phyloP scores from a whole-genome alignment of 2,113 vertebrate genomes.

The Microcebus tavaratra region DNA sequence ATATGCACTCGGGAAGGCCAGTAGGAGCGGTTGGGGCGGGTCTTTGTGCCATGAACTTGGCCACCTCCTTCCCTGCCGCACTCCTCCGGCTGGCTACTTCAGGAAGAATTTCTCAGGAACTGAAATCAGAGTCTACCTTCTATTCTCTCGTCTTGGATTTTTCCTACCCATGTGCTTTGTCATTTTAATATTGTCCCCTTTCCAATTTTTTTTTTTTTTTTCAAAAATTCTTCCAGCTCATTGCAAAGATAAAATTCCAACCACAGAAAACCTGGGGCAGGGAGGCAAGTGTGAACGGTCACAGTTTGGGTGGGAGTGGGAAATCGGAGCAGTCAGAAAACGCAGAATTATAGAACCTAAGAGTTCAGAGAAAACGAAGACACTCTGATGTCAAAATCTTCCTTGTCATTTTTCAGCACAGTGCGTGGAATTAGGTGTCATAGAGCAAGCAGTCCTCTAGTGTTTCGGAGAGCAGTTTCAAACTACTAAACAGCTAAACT shows the following conservation, averaged over 20 bases:
- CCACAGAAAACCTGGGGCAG: not conserved
- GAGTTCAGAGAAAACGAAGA: not conserved
- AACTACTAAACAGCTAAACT: not conserved
- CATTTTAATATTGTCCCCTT: not conserved
- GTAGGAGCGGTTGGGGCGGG: too few relatives aligned
- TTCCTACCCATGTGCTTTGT: not conserved
- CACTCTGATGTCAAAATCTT: not conserved
- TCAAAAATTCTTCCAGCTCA: not conserved
- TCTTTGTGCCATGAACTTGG: not conserved
- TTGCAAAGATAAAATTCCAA: not conserved
- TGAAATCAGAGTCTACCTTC: not conserved
- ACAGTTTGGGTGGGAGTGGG: not conserved
- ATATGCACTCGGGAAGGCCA: not conserved
- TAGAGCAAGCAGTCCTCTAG: not conserved
- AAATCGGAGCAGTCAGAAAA: not conserved
- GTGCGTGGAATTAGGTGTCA: not conserved
- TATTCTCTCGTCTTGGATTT: not conserved
- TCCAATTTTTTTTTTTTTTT: not conserved
- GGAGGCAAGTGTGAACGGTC: not conserved
- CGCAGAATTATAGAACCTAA: not conserved
- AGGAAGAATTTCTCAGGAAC: not conserved
- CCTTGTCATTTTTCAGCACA: not conserved
- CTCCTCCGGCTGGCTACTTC: not conserved
- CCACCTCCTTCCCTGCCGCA: too few relatives aligned
- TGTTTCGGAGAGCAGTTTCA: not conserved